phyloP scores from a whole-genome alignment of 2,113 vertebrate species.

The Nesoenas mayeri region DNA sequence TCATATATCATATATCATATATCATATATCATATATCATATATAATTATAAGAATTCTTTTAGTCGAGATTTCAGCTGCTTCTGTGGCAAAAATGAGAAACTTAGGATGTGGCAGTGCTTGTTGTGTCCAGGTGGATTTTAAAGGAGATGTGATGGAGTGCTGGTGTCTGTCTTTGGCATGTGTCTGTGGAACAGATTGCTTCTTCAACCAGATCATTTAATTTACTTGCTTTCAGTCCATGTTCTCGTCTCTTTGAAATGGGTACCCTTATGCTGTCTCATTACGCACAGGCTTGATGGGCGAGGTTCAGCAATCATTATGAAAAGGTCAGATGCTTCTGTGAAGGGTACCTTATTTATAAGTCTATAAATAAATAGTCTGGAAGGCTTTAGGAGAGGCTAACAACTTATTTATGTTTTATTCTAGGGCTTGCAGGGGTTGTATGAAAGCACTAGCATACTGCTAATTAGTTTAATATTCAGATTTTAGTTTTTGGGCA shows the following conservation, averaged over 20 bases:
- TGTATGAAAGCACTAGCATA: background rate
- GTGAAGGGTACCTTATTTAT: constrained; percentile 61
- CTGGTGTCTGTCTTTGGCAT: background rate
- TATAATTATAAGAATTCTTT: background rate
- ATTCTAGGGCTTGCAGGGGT: constrained; percentile 15
- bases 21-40: too few relatives aligned
- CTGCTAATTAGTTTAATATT: constrained; percentile 45
- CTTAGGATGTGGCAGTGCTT: background rate
- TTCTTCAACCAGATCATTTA: background rate
- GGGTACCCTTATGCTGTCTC: constrained; percentile 33
- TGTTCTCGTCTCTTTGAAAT: constrained; percentile 50
- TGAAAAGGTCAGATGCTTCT: constrained; percentile 64
- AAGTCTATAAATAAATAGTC: constrained; percentile 66
- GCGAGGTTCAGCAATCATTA: constrained; percentile 59
- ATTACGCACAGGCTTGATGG: constrained; percentile 54
- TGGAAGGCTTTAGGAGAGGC: constrained; percentile 39
- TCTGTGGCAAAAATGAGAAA: background rate
- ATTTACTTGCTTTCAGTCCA: constrained; percentile 22
- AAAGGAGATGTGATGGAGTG: background rate
- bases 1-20: too few relatives aligned
- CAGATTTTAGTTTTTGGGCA: background rate
- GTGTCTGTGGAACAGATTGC: constrained; percentile 19
- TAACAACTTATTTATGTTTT: constrained; percentile 59
- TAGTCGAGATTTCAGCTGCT: background rate
- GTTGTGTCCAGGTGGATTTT: background rate